Conservation (phyloP, 2,888 invertebrate genomes). For the Zootermopsis nevadensis region DNA sequence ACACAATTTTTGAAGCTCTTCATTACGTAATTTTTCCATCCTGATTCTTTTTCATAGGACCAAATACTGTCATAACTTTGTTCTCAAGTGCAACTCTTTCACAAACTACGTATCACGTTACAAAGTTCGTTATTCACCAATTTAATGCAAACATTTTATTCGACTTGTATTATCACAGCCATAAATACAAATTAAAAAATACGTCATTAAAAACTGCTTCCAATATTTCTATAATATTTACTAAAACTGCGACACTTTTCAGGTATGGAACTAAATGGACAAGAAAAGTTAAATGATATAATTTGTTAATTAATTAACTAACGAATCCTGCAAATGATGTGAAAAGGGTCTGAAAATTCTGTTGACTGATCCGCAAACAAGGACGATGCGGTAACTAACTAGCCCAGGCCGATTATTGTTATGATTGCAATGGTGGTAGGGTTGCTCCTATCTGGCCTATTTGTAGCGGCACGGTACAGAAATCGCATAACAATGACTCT, state of each 20-base stretch:
- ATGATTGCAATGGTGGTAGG: conserved; percentile 16
- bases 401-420: conserved; percentile 22
- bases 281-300: not conserved
- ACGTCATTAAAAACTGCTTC: not conserved
- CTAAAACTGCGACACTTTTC: not conserved
- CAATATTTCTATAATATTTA: not conserved
- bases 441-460: conserved; percentile 20
- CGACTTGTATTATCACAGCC: not conserved
- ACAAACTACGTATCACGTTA: too few species aligned
- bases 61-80: too few species aligned
- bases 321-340: not conserved
- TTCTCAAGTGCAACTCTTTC: too few species aligned
- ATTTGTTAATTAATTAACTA: conserved; percentile 4
- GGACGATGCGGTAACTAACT: conserved; percentile 4
- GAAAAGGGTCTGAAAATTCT: not conserved
- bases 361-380: conserved; percentile 27
- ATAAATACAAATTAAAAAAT: not conserved
- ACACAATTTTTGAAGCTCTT: too few species aligned
- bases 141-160: not conserved
- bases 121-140: too few species aligned
- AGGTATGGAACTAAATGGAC: not conserved
- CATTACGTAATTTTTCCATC: too few species aligned
- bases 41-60: too few species aligned
- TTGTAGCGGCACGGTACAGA: conserved; percentile 14
- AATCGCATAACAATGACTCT: conserved; percentile 31